Conservation (phyloP, 1,140 invertebrate genomes). For the Lucilia cuprina region DNA sequence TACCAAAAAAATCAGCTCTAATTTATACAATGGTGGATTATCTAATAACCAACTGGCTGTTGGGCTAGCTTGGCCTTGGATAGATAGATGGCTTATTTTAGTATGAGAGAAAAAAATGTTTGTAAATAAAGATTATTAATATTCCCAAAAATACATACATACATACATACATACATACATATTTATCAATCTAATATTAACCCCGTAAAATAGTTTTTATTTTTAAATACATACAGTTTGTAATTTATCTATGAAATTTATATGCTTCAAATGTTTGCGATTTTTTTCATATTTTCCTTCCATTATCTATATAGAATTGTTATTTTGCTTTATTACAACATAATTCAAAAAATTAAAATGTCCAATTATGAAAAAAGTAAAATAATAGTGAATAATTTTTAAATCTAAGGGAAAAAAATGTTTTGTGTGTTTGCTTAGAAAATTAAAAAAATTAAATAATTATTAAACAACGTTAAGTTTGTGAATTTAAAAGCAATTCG, state of each 20-base stretch:
- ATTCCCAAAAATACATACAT: neutral
- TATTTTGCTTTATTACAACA: constrained; percentile 8
- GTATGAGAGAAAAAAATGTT: neutral
- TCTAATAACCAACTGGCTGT: neutral
- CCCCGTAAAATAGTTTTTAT: neutral
- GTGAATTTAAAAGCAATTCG: neutral
- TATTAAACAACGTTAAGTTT: neutral
- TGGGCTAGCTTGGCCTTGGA: neutral
- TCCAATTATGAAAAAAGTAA: neutral
- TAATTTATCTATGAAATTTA: neutral
- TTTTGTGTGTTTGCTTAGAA: neutral
- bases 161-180: no score
- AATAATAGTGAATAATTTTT: neutral
- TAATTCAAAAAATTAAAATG: neutral
- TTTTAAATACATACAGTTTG: neutral
- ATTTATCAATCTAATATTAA: neutral
- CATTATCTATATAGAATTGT: neutral
- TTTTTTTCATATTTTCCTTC: neutral
- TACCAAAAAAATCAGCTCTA: neutral
- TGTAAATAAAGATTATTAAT: neutral
- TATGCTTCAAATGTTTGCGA: neutral
- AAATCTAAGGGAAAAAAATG: neutral
- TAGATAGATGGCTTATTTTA: neutral
- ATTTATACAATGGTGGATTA: neutral
- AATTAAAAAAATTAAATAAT: neutral